These are phyloP conservation scores for Rachycentron canadum DNA, from an alignment of 2,797 vertebrate species.

Conservation along the genomic window DNA sequence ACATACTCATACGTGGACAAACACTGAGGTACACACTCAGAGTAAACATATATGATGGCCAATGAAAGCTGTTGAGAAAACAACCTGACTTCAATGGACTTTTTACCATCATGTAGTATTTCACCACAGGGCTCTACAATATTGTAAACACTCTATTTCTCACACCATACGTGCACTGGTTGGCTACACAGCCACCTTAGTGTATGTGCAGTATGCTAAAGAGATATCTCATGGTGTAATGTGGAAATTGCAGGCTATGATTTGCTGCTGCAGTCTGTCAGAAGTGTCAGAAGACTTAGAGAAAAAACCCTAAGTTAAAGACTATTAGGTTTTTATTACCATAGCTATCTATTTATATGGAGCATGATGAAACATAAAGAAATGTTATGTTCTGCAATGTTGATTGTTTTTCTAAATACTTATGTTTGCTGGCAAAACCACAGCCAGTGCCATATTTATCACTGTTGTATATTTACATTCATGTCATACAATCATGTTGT, in stretches of 20 bases:
- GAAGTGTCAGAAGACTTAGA: neutral
- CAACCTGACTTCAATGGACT: constrained; percentile 73
- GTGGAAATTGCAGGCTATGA: neutral
- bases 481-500: neutral
- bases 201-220: constrained; percentile 24
- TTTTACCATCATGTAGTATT: constrained; percentile 68
- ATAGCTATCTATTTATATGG: neutral
- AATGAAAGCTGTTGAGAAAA: constrained; percentile 81
- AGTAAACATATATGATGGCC: constrained; percentile 81
- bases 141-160: constrained; percentile 64
- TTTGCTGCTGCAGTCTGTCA: constrained; percentile 4
- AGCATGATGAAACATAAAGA: neutral
- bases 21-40: constrained; percentile 71
- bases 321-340: neutral
- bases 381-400: neutral
- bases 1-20: constrained; percentile 66
- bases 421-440: neutral
- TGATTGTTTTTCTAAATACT: neutral
- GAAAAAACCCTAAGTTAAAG: neutral
- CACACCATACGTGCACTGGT: constrained; percentile 41
- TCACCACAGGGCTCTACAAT: constrained; percentile 63
- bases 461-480: neutral
- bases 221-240: constrained; percentile 21
- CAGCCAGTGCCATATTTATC: neutral
- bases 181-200: constrained; percentile 31